A percentile compares a stretch with the other conserved stretches of the same genome.
These are phyloP conservation scores for Chelonia mydas DNA, from an alignment of 2,797 vertebrate genomes.

Conservation along the genomic window DNA sequence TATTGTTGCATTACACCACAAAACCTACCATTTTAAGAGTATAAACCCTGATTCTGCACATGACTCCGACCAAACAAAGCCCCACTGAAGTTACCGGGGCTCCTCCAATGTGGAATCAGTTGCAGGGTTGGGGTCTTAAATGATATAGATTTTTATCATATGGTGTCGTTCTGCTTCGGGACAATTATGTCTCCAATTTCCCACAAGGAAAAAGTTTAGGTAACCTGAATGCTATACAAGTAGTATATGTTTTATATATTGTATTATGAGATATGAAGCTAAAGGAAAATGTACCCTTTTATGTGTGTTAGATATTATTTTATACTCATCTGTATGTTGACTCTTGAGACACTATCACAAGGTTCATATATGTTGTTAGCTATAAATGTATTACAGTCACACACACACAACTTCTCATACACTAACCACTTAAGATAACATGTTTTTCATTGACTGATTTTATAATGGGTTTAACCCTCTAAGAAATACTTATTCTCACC, in stretches of 20 bases:
- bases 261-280: neutral
- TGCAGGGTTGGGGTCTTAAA: neutral
- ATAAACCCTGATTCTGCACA: neutral
- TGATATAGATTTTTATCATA: neutral
- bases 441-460: neutral
- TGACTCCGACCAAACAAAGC: neutral
- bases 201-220: neutral
- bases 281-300: conserved; percentile 18
- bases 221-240: neutral
- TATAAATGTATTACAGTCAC: neutral
- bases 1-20: neutral
- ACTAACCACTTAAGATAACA: neutral
- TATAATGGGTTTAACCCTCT: neutral
- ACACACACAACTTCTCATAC: neutral
- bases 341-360: neutral
- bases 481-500: neutral
- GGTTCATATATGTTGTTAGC: neutral
- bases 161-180: conserved; percentile 4
- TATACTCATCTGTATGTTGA: neutral
- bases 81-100: neutral
- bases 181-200: neutral
- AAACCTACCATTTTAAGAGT: neutral
- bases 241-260: conserved; percentile 40
- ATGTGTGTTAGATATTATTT: neutral
- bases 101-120: neutral